Base-by-base conservation (phyloP, 2,113 vertebrate species). In the Delphinapterus leucas region DNA sequence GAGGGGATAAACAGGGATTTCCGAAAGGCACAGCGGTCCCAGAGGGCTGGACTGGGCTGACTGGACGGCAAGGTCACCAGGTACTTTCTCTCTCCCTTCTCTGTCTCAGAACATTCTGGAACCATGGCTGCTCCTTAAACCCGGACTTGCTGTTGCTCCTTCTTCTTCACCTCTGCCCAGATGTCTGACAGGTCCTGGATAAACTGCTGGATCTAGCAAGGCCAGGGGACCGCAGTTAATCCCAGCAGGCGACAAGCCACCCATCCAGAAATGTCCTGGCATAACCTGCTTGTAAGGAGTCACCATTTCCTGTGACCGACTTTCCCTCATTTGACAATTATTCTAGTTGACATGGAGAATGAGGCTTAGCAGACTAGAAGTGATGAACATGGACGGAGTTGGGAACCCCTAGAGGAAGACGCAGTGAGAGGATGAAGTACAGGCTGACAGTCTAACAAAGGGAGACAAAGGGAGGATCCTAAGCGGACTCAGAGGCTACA, bases 141-240 rank as follows among this genome's bases (percentile, higher is more conserved):
- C 28, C 96, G 90, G 36, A 76, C 1, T 90, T 90, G 95, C 15
- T 21, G 74, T 1, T 86, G 96, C 6, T 98, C 97, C 67, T 98
- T 26, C 70, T 14, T 96, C 84, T 95, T 98, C n/a, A 95, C 96
- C 68, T 98, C 98, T 1, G 38, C 1, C 86, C 73, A 90, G 93
- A 98, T 97, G 73, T 98, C 98, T 0, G 88, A 95, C 36, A 98
- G 84, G 90, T 99, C 98, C 49, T 98, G 85, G 74, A 98, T 97
- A 5, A 98, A 98, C 33, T 98, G 96, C 61, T 98, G 98, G 81
- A 99, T 97, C 99, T 99, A 44, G 67, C 2, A 65, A 73, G 73
- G 61, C 33, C 70, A 83, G 41, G 55, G 53, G 41, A 87, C 49
- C 23, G 17, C n/a, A 13, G 41, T 92, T 90, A 60, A 61, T 20